Conservation (phyloP, 1,140 invertebrate genomes). For the Eufriesea mexicana region DNA sequence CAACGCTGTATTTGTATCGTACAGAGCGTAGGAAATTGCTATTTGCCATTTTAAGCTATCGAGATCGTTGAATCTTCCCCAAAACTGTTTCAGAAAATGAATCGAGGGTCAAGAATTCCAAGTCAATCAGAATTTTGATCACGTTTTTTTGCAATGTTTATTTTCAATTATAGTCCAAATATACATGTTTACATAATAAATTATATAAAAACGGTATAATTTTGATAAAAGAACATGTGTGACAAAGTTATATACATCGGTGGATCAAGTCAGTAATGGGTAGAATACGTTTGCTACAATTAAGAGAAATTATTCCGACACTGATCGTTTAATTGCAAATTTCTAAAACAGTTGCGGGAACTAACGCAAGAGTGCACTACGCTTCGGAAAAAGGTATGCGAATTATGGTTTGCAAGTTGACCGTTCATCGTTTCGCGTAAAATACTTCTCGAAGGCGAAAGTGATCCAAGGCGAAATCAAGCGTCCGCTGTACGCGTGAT, state of each 20-base stretch:
- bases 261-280: constrained; percentile 74
- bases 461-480: neutral
- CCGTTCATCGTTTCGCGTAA: constrained; percentile 13
- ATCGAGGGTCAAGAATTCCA: constrained; percentile 78
- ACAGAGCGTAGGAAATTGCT: constrained; percentile 11
- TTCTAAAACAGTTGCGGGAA: constrained; percentile 81
- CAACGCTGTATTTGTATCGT: constrained; percentile 46
- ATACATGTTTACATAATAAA: constrained; percentile 82
- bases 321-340: constrained; percentile 71
- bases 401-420: neutral
- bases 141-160: constrained; percentile 78
- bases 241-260: constrained; percentile 80
- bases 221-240: constrained; percentile 77
- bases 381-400: constrained; percentile 49
- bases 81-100: constrained; percentile 81
- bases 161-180: constrained; percentile 81
- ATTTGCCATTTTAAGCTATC: constrained; percentile 11
- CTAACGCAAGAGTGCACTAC: constrained; percentile 74
- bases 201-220: constrained; percentile 81
- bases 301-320: constrained; percentile 70
- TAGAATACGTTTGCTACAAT: constrained; percentile 65
- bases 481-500: neutral
- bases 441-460: too few relatives aligned
- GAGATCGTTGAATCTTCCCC: constrained; percentile 77
- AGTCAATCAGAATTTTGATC: constrained; percentile 78